Percentiles rank a stretch among this genome's conserved stretches.
Evolutionary conservation across 2,113 vertebrate species (phyloP).

Genomic region (Myrmecophaga tridactyla): DNA sequence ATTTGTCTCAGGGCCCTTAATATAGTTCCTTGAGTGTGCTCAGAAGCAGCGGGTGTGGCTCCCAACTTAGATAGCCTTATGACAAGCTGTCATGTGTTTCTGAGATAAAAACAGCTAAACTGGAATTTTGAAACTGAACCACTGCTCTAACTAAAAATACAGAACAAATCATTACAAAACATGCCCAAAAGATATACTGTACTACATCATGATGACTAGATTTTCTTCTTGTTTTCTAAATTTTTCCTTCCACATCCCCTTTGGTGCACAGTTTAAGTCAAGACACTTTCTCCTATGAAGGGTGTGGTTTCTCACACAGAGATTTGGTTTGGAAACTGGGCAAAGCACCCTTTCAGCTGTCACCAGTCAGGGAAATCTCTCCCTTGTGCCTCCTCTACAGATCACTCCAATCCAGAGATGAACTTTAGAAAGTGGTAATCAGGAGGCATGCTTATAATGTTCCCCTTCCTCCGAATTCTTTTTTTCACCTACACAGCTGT

Average conservation of each 20-base stretch:
- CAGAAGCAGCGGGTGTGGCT: constrained; percentile 32
- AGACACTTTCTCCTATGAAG: neutral
- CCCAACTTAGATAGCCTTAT: constrained; percentile 48
- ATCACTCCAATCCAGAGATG: neutral
- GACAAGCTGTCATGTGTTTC: constrained; percentile 45
- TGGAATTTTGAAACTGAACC: constrained; percentile 63
- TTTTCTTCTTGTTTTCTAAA: neutral
- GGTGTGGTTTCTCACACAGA: neutral
- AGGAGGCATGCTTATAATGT: neutral
- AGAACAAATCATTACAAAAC: constrained; percentile 32
- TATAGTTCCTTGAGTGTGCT: constrained; percentile 55
- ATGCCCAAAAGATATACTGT: neutral
- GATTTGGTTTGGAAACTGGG: neutral
- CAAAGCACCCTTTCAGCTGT: neutral
- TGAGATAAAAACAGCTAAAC: constrained; percentile 65
- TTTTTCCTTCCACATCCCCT: neutral
- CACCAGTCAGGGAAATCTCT: neutral
- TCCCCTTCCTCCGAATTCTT: neutral
- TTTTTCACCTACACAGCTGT: neutral
- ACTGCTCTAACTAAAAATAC: constrained; percentile 65
- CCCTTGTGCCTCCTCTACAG: neutral
- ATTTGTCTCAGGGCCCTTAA: constrained; percentile 48
- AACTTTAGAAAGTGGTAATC: neutral
- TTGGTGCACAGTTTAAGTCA: too few relatives aligned
- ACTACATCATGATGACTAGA: neutral